Base-by-base conservation (phyloP, 2,888 invertebrate genomes). In the Thera obeliscata region DNA sequence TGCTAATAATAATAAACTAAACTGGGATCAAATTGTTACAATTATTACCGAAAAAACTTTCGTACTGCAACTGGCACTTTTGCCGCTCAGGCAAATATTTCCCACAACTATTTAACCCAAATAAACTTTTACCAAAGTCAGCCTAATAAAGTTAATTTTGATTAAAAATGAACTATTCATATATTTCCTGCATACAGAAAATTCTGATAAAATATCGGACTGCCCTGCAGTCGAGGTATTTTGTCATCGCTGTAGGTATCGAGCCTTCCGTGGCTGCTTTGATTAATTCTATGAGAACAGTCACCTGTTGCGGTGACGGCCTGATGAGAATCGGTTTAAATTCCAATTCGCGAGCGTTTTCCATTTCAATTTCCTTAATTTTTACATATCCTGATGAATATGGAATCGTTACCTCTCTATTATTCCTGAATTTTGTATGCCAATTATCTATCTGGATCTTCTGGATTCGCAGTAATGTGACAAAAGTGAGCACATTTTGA, bases 251-350 rank as follows among this genome's bases (percentile, higher is more conserved):
- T 41, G 41, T 60, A 41, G 33, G 41, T 8, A 46, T 33, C 41
- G 6, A 61, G 46, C 41, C 35, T 35, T 22, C 38, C 12, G 36
- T 6, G 38, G 12, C 61, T 52, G 38, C n/a, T 56, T 60, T 41
- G 60, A 64, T 52, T 63, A 57, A 50, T 54, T 55, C 61, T n/a
- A 61, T 68, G 64, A 38, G 68, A 68, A 50, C n/a, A 49, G 50
- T 64, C 68, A 65, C 68, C 64, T 68, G 68, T 68, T 68, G 64
- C 61, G 64, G 58, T 63, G 55, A 60, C 54, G 63, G 56, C 36
- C 63, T 41, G 58, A 49, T 61, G 62, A 56, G 50, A 63, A 61
- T 55, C 61, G 66, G 65, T 56, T 61, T 61, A 52, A 63, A 67
- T 67, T 56, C 43, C 64, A 64, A 61, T 64, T 59, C 64, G 38